Conservation (phyloP, 2,113 vertebrate species). For the Pantherophis guttatus region DNA sequence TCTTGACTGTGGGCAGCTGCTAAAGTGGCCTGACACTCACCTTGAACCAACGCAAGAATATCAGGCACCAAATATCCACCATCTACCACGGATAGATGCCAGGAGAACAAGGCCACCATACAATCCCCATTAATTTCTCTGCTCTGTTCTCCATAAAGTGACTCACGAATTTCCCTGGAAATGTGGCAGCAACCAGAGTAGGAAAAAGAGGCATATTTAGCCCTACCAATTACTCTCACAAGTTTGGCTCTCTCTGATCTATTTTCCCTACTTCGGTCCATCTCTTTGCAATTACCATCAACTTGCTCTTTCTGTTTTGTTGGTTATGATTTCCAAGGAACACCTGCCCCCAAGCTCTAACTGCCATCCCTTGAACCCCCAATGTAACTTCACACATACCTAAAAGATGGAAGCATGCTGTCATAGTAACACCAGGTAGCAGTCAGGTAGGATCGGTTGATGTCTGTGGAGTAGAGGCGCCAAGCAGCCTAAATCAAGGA, state of each 20-base stretch:
- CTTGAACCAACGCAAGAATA: background rate
- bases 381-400: constrained; percentile 69
- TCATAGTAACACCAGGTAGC: constrained; percentile 99
- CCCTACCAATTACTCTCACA: background rate
- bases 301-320: background rate
- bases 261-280: background rate
- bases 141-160: background rate
- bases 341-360: background rate
- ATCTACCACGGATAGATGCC: background rate
- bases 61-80: background rate
- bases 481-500: constrained; percentile 81
- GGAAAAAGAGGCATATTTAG: background rate
- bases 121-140: background rate
- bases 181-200: background rate
- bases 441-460: constrained; percentile 85
- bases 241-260: background rate
- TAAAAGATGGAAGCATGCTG: constrained; percentile 94
- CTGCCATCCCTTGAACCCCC: rapidly evolving
- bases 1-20: background rate
- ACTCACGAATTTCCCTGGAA: background rate
- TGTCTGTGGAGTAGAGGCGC: constrained; percentile 94
- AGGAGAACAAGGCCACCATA: no score
- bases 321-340: background rate
- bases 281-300: background rate
- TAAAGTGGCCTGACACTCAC: background rate